Evolutionary conservation across 2,113 vertebrate species (phyloP).

Genomic region (Fulica atra): DNA sequence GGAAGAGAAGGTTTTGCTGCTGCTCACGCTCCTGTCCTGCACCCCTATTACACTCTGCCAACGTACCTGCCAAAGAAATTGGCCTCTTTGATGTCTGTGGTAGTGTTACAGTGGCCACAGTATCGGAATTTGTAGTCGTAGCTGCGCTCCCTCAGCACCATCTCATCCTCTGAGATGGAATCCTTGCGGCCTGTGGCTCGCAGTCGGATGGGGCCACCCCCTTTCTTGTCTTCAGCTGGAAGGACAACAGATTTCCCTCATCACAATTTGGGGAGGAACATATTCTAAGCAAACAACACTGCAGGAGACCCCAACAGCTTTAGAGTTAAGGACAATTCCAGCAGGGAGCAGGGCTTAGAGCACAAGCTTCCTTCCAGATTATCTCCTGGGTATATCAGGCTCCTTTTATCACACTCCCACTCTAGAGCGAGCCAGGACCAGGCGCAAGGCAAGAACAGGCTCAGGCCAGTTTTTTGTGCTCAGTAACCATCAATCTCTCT

Average conservation of each 20-base stretch:
- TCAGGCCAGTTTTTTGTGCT: not conserved
- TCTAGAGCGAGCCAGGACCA: not conserved
- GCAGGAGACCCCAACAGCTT: not conserved
- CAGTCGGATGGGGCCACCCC: slow-evolving; percentile 86
- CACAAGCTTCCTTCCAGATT: not conserved
- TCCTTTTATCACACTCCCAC: not conserved
- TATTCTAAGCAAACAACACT: not conserved
- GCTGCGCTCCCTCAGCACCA: slow-evolving; percentile 92
- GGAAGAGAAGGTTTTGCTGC: not conserved
- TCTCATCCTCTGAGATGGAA: slow-evolving; percentile 93
- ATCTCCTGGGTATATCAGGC: not conserved
- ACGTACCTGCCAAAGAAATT: slow-evolving; percentile 97
- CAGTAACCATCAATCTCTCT: not conserved
- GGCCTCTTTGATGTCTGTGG: slow-evolving; percentile 98
- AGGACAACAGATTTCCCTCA: not conserved
- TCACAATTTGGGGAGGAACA: not conserved
- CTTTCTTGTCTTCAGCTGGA: slow-evolving; percentile 90
- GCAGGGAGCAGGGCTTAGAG: not conserved
- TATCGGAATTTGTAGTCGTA: slow-evolving; percentile 98
- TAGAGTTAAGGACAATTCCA: not conserved
- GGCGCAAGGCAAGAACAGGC: not conserved
- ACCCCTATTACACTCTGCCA: not conserved
- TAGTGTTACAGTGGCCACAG: slow-evolving; percentile 98
- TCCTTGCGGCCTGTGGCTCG: slow-evolving; percentile 90
- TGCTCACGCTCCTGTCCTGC: not conserved